These are phyloP conservation scores for Diarsia mendica DNA, from an alignment of 2,888 invertebrate genomes.

Conservation along the genomic window DNA sequence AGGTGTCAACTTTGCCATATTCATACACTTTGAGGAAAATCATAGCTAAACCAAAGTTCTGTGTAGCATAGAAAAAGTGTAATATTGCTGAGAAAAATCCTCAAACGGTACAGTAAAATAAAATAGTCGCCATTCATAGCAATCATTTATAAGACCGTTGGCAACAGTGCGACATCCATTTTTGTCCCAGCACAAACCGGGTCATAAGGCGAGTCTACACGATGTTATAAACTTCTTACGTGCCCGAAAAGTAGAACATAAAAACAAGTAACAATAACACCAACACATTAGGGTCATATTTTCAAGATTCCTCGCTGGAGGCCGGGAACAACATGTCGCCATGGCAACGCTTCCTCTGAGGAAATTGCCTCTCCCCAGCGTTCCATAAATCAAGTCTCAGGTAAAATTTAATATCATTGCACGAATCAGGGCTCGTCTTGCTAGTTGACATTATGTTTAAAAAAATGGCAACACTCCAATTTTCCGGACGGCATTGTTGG, in stretches of 20 bases:
- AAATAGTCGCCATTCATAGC: conserved; percentile 35
- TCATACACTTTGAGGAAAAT: conserved; percentile 4
- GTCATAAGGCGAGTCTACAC: conserved; percentile 33
- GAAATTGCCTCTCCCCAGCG: conserved; percentile 84
- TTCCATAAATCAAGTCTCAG: conserved; percentile 84
- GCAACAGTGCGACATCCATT: conserved; percentile 37
- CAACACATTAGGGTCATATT: conserved; percentile 72
- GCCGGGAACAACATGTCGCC: conserved; percentile 70
- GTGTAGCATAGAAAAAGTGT: not conserved
- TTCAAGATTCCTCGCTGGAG: conserved; percentile 65
- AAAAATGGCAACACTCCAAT: conserved; percentile 69
- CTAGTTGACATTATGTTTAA: conserved; percentile 67
- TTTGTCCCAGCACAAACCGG: conserved; percentile 32
- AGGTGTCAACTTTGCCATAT: conserved; percentile 5
- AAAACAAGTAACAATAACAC: conserved; percentile 66
- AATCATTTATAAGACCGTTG: conserved; percentile 35
- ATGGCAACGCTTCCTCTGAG: conserved; percentile 81
- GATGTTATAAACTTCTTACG: conserved; percentile 47
- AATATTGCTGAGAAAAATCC: conserved; percentile 10
- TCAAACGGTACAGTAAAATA: conserved; percentile 35
- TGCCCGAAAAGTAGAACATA: conserved; percentile 39
- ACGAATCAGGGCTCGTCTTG: conserved; percentile 69
- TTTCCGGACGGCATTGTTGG: conserved; percentile 45
- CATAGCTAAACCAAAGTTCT: not conserved
- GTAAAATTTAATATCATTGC: conserved; percentile 84